phyloP scores from a whole-genome alignment of 2,113 vertebrate genomes.

The Psammodynastes pulverulentus region DNA sequence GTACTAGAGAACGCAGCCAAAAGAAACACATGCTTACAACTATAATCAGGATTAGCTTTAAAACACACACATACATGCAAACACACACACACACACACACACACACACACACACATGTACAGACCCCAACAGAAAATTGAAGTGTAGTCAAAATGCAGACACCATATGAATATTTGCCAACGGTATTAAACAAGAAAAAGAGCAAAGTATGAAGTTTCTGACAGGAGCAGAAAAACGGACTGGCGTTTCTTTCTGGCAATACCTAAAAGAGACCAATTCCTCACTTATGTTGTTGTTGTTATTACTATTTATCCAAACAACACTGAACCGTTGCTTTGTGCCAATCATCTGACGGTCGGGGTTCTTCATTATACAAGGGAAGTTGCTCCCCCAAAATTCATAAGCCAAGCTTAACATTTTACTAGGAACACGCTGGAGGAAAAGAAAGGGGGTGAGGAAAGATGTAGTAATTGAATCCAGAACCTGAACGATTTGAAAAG shows the following conservation, averaged over 20 bases:
- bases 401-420: slow-evolving; percentile 32
- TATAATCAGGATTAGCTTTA: slow-evolving; percentile 66
- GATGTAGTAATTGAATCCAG: slow-evolving; percentile 56
- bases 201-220: slow-evolving; percentile 65
- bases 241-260: slow-evolving; percentile 62
- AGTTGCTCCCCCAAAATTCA: slow-evolving; percentile 34
- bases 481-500: slow-evolving; percentile 20
- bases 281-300: slow-evolving; percentile 58
- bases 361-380: slow-evolving; percentile 43
- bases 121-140: slow-evolving; percentile 49
- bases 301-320: neutral
- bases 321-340: neutral
- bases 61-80: slow-evolving; percentile 14
- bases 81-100: slow-evolving; percentile 1
- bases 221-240: slow-evolving; percentile 65
- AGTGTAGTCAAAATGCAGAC: slow-evolving; percentile 64
- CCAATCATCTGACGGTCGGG: slow-evolving; percentile 62
- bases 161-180: slow-evolving; percentile 68
- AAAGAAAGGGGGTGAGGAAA: neutral
- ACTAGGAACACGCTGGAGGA: neutral
- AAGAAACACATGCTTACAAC: slow-evolving; percentile 70
- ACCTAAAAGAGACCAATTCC: slow-evolving; percentile 65
- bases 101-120: neutral
- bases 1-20: slow-evolving; percentile 47
- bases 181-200: slow-evolving; percentile 67